Evolutionary conservation across 2,113 vertebrate species (phyloP).

Genomic region (Megaceryle maxima): DNA sequence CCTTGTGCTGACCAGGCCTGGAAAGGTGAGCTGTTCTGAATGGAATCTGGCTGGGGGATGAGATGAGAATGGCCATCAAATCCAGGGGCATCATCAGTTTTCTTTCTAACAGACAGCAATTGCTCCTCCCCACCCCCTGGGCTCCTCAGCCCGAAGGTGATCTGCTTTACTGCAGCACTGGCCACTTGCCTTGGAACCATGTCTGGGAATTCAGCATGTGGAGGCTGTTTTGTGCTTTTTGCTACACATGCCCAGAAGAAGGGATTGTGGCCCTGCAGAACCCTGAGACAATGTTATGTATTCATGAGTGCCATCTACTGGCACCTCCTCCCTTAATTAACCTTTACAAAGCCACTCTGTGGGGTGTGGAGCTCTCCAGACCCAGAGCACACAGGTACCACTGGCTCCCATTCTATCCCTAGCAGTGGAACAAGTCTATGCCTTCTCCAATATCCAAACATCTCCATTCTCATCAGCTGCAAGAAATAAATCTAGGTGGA

Average conservation of each 20-base stretch:
- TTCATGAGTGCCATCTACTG: conserved; percentile 55
- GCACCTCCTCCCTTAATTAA: neutral
- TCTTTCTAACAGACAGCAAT: neutral
- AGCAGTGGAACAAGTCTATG: neutral
- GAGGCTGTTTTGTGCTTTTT: neutral
- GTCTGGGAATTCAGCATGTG: neutral
- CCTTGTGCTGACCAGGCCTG: neutral
- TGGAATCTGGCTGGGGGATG: neutral
- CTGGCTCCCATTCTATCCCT: neutral
- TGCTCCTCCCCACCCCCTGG: neutral
- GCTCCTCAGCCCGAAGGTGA: neutral
- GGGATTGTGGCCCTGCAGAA: neutral
- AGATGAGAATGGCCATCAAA: neutral
- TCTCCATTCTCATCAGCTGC: neutral
- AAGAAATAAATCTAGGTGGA: neutral
- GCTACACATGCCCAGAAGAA: neutral
- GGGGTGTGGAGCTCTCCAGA: neutral
- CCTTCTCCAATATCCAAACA: neutral
- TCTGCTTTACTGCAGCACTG: neutral
- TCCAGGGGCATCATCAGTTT: neutral
- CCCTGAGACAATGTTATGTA: neutral
- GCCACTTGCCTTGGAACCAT: neutral
- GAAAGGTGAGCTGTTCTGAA: neutral
- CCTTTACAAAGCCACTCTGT: neutral
- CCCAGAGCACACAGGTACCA: neutral